These are phyloP conservation scores for Sclerodermus sp. DNA, from an alignment of 2,888 invertebrate genomes.

Conservation along the genomic window DNA sequence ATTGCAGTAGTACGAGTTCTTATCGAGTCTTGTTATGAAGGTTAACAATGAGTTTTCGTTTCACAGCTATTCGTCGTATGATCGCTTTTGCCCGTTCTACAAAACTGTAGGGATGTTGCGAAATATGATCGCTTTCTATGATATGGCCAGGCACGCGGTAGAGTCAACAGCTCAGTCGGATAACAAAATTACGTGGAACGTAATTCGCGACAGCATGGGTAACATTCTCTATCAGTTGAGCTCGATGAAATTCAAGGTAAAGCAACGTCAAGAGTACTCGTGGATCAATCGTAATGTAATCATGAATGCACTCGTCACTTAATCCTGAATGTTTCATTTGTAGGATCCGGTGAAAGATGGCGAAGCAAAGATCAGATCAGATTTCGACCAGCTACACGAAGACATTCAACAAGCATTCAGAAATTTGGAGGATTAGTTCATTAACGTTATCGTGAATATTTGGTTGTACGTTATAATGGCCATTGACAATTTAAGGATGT, in stretches of 20 bases:
- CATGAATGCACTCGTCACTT: too few species aligned
- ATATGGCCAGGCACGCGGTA: conserved; percentile 96
- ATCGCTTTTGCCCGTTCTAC: conserved; percentile 99
- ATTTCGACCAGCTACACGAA: conserved; percentile 95
- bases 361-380: conserved; percentile 94
- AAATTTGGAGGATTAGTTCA: conserved; percentile 91
- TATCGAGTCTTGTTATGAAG: neutral
- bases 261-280: too few species aligned
- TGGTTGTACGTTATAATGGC: conserved; percentile 11
- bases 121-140: conserved; percentile 98
- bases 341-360: conserved; percentile 98
- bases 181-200: conserved; percentile 98
- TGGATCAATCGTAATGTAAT: neutral
- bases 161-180: conserved; percentile 98
- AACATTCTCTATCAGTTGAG: conserved; percentile 95
- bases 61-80: conserved; percentile 81
- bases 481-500: conserved; percentile 28
- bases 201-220: conserved; percentile 96
- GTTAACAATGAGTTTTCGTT: too few species aligned
- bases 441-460: conserved; percentile 17
- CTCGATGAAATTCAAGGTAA: conserved; percentile 98
- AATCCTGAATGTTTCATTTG: neutral
- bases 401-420: conserved; percentile 97
- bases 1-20: neutral
- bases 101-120: conserved; percentile 98